Base-by-base conservation (phyloP, 1,140 invertebrate genomes). In the Druon quercuslanigerum region DNA sequence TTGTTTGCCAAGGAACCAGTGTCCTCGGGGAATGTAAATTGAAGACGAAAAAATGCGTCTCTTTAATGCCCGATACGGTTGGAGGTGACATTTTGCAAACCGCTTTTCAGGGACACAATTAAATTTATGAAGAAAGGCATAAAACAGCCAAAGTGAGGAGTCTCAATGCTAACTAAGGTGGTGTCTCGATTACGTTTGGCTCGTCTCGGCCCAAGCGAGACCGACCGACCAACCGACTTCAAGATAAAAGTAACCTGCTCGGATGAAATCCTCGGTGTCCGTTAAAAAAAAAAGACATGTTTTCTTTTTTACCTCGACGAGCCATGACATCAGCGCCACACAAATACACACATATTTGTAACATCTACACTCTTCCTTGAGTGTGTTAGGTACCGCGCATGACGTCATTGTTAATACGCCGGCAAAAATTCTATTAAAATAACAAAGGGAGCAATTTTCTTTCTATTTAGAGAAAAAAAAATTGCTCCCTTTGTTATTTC, bases 301-400 rank as follows among this genome's bases (percentile, higher is more conserved):
- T 73, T 33, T 25, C 50, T 74, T 74, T 74, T 74, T 74, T 74
- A 56, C 40, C 54, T 60, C 73, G 73, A 52, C 52, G 50, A 74
- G 52, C 13, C 73, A 74, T 74, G 73, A 74, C 73, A 74, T 74
- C 73, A 74, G 54, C 73, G 11, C 13, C 73, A n/a, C 56, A 54
- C n/a, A 33, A 16, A 40, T 19, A 57, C 46, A 57, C n/a, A n/a
- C 17, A 54, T n/a, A 66, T 66, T 46, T 46, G 33, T 66, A 66
- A 66, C 40, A 66, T 66, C 60, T n/a, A 40, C 40, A 66, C 25
- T 66, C 14, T 66, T 16, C 12, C 33, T 9, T 66, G 33, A 25
- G 9, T 66, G 40, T 66, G 5, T 11, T 46, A 1, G 40, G 40
- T 46, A 46, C 60, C 60, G 17, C 33, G 1, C 60, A 66, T 66